Base-by-base conservation (phyloP, 1,140 invertebrate genomes). In the Sitobion miscanthi region DNA sequence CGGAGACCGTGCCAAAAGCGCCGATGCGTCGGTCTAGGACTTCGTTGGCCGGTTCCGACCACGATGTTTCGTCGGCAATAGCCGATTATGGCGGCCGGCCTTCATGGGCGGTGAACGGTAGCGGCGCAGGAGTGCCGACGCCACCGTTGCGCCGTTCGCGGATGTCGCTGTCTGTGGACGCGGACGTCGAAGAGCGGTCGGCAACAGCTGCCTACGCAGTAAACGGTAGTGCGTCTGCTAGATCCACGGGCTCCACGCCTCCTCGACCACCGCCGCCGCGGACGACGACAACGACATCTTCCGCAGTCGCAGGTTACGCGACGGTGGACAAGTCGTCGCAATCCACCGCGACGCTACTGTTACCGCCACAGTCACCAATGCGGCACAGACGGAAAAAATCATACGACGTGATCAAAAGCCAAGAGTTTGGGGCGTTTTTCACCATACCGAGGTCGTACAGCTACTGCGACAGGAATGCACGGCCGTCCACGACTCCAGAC, bases 171-270 rank as follows among this genome's bases (percentile, higher is more conserved):
- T 57, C 91, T 47, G 38, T 47, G 23, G 82, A 82, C n/a, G 82
- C 21, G 2, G 77, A 49, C 77, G 47, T 35, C 38, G 93, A 87
- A n/a, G 77, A 90, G n/a, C 90, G 49, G 90, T 45, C 2, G 47
- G 52, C n/a, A 21, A 69, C 82, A 1, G 23, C 52, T 20, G 6
- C 54, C 2, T 42, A 42, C 21, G 35, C 30, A 23, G 30, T 52
- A 1, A 92, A 25, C 47, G 95, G 95, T 45, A 97, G 97, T 94
- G 96, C 97, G 9, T 95, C 96, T 9, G 96, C 97, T 9, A 97
- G 97, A 38, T 97, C 97, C 42, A 95, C 95, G 38, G 96, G 95
- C 25, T 17, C 45, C 5, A 54, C 83, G 30, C 89, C 93, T n/a
- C 54, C 86, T 0, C 2, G 52, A 35, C 86, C 86, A 8, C 87